Evolutionary conservation across 2,113 vertebrate species (phyloP).

Genomic region (Irena cyanogastra): DNA sequence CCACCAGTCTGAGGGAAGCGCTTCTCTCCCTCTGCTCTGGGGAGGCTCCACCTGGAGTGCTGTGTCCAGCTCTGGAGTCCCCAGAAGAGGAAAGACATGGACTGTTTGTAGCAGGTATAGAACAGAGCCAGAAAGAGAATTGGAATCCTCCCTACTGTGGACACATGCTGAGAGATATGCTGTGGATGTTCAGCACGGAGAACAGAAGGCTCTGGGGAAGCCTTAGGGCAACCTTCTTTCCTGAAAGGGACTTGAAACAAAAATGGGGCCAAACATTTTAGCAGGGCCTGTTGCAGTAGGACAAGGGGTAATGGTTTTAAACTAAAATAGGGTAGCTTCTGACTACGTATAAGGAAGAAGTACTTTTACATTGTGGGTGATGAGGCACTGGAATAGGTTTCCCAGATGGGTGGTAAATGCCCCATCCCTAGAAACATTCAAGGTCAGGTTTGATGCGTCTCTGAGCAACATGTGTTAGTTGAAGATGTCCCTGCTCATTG

Average conservation of each 20-base stretch:
- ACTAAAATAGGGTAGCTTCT: not conserved
- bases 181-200: not conserved
- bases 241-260: not conserved
- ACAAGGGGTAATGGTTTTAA: not conserved
- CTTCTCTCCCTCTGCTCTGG: not conserved
- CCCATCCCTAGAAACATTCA: not conserved
- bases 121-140: not conserved
- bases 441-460: not conserved
- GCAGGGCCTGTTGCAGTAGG: not conserved
- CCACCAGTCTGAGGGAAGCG: not conserved
- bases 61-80: not conserved
- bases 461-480: not conserved
- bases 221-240: not conserved
- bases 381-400: not conserved
- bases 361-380: accelerated
- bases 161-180: not conserved
- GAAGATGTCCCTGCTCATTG: not conserved
- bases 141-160: not conserved
- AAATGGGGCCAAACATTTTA: not conserved
- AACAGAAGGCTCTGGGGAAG: not conserved
- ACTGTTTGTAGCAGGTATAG: not conserved
- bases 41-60: not conserved
- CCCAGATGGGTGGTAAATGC: not conserved
- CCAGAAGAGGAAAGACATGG: not conserved
- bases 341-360: not conserved